Percentiles rank a stretch among this genome's conserved stretches.
Evolutionary conservation across 1,140 invertebrate genomes (phyloP).

Genomic region (Leptonema lineaticorne): DNA sequence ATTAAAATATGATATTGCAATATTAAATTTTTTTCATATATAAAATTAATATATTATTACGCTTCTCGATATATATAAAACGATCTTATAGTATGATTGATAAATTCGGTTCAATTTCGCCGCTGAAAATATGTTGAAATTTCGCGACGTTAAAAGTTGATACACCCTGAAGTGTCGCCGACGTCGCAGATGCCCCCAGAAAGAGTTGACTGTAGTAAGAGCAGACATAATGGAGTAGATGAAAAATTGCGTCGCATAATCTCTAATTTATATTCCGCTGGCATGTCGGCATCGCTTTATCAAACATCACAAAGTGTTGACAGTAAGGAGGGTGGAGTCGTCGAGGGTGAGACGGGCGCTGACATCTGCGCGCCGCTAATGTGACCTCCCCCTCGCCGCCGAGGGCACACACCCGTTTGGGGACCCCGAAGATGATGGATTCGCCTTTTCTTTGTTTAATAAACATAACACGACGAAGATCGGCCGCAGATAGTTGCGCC

Average conservation of each 20-base stretch:
- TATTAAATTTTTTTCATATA: no score
- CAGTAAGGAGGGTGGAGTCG: slow-evolving; percentile 13
- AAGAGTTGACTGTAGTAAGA: slow-evolving; percentile 33
- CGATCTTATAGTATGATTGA: no score
- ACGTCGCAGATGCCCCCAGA: slow-evolving; percentile 11
- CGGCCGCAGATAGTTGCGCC: slow-evolving; percentile 5
- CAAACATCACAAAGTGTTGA: slow-evolving; percentile 40
- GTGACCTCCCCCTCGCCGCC: slow-evolving; percentile 10
- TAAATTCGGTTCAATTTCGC: no score
- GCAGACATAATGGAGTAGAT: slow-evolving; percentile 39
- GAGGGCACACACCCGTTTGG: background rate
- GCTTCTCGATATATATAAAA: no score
- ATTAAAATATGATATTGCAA: no score
- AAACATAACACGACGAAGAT: slow-evolving; percentile 37
- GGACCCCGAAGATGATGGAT: slow-evolving; percentile 39
- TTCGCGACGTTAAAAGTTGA: background rate
- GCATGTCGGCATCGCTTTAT: slow-evolving; percentile 41
- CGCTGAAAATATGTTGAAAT: background rate
- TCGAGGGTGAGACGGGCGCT: slow-evolving; percentile 10
- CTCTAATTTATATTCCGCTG: slow-evolving; percentile 43
- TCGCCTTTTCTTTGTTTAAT: slow-evolving; percentile 42
- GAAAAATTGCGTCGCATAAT: slow-evolving; percentile 43
- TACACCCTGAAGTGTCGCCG: background rate
- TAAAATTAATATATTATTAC: no score
- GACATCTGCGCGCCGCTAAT: slow-evolving; percentile 32